A percentile compares a stretch with the other conserved stretches of the same genome.
These are phyloP conservation scores for Pediacus dermestoides DNA, from an alignment of 2,888 invertebrate genomes.

Conservation along the genomic window DNA sequence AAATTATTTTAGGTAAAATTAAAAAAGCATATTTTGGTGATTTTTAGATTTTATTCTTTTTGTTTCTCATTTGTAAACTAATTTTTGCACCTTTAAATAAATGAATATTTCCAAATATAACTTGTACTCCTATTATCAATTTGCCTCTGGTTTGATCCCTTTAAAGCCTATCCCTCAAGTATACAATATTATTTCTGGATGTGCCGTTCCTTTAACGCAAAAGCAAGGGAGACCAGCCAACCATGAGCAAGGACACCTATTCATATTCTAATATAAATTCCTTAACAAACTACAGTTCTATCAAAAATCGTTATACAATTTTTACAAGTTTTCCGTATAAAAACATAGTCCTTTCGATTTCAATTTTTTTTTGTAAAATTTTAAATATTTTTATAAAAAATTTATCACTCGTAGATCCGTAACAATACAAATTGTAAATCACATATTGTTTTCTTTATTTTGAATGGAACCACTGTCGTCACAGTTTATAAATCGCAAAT, in stretches of 20 bases:
- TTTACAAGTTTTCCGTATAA: constrained; percentile 22
- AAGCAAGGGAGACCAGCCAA: constrained; percentile 44
- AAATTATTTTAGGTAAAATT: too few relatives aligned
- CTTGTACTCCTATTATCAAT: too few relatives aligned
- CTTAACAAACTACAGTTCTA: constrained; percentile 24
- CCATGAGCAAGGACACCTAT: constrained; percentile 36
- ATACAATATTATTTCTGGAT: constrained; percentile 24
- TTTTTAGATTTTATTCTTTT: too few relatives aligned
- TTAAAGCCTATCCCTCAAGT: too few relatives aligned
- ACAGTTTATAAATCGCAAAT: too few relatives aligned
- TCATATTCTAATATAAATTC: constrained; percentile 18
- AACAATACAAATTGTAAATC: constrained; percentile 24
- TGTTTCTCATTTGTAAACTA: too few relatives aligned
- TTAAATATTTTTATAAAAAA: constrained; percentile 8
- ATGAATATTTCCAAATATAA: too few relatives aligned
- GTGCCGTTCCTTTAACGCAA: constrained; percentile 35
- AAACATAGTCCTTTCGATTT: constrained; percentile 21
- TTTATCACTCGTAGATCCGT: constrained; percentile 8
- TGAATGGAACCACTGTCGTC: constrained; percentile 24
- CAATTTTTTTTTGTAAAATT: constrained; percentile 12
- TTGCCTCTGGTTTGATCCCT: too few relatives aligned
- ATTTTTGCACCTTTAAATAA: constrained; percentile 8
- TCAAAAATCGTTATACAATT: constrained; percentile 35
- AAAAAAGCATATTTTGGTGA: too few relatives aligned
- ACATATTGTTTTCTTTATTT: constrained; percentile 24